Evolutionary conservation across 2,797 vertebrate species (phyloP), one percentile per base, ranked within the genome.

Genomic region (Petrocephalus sullivani): DNA sequence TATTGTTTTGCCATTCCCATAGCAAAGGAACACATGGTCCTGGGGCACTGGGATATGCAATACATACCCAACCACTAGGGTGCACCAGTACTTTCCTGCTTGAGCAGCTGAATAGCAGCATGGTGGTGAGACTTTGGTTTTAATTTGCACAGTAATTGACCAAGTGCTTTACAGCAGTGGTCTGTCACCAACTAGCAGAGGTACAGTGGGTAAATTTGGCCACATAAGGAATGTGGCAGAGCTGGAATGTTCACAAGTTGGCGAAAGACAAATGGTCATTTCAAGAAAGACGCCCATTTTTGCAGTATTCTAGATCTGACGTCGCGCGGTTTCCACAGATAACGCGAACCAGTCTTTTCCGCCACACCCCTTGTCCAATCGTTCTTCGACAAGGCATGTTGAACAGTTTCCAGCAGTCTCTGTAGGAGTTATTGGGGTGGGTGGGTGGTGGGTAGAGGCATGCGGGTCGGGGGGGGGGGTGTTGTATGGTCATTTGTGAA

Each of bases 191-290:
- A 19, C 5, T 51, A 53, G n/a, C 37, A 60, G 51, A 16, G 37
- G 10, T 28, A 81, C 12, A 4, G 64, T 8, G 51, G 64, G 37
- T 90, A 91, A 91, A 92, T 92, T 93, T 92, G 94, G 93, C 91
- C 89, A 87, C 86, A 90, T 93, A 91, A 92, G 91, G 91, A 93
- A 93, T 92, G 12, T 90, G 90, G 21, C 84, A 82, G 91, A 92
- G 93, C 89, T 90, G 94, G 94, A 95, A 95, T 21, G 19, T 19
- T 49, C 16, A 95, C 95, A 94, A 93, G 94, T 95, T 93, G 94
- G 94, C 89, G 91, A 90, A 93, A 94, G 93, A 93, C 91, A 94
- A 94, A 94, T 91, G 90, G 92, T 92, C 93, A 92, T 92, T 93
- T 92, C 93, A 93, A 91, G 90, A 23, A 56, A 91, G 88, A 90